Evolutionary conservation across 2,113 vertebrate species (phyloP), one percentile per base, ranked within the genome.

Genomic region (Osmerus eperlanus): DNA sequence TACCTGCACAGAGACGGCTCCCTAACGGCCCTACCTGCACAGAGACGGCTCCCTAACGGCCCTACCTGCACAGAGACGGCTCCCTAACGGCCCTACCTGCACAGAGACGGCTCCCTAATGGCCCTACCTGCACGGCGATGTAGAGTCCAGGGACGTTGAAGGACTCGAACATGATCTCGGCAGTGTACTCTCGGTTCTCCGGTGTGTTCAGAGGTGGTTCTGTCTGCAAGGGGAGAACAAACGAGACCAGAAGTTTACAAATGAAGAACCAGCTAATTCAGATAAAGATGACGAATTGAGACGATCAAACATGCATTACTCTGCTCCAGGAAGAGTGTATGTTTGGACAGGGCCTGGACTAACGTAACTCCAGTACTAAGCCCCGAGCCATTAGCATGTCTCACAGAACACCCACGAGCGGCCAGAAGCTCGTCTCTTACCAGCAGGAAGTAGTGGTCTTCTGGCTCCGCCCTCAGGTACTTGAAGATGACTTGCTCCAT

Each of bases 401-500:
- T 7, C 41, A 9, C 41, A 47, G 41, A 9, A 47, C 41, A 47
- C 2, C 41, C 41, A 12, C 41, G 7, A 2, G 5, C 16, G 25
- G 41, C 41, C 41, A 3, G 28, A n/a, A 11, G 9, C 41, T 47
- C 8, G 41, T 47, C 18, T 64, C 95, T 92, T 87, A 99, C 97
- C 95, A 99, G 89, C 78, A 99, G 94, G 89, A 99, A 99, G 92
- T 96, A 97, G 92, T 99, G 97, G 78, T 99, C 97, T 90, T 99
- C 97, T 0, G 97, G 97, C 88, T 98, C 97, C 19, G 97, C 97
- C 81, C 97, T 93, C 88, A 99, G 92, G 89, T 99, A 99, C 81
- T 99, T 98, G 89, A 99, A 99, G 89, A 99, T 99, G 85, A 99
- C 94, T 91, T 99, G 97, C 82, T 99, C 97, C 97, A 99, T 99